Evolutionary conservation across 2,888 invertebrate species (phyloP), one percentile per base, ranked within the genome.

Genomic region (Diarsia brunnea): DNA sequence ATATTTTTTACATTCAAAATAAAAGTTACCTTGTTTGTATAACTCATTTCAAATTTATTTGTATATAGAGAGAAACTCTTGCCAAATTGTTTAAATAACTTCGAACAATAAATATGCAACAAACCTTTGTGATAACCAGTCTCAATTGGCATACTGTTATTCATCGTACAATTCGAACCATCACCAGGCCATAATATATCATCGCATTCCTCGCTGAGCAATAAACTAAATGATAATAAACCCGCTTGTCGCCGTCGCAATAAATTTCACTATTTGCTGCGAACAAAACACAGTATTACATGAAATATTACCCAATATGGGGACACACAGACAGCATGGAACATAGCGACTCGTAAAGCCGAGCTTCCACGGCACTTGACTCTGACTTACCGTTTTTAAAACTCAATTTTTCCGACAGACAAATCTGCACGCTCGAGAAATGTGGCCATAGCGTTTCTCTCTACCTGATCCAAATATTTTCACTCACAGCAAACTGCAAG

Each of bases 261-360:
- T 90, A 87, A 88, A 90, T 90, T 89, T 81, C 76, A 82, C 83
- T 86, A 89, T 89, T 87, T 89, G 87, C 81, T 78, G 78, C 84
- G 86, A 89, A 90, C 89, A 90, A 88, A 89, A 88, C 88, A 86
- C 79, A 79, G 81, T 82, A 84, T 72, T 82, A 87, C 90, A 89
- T 89, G 89, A 90, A 85, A 85, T 90, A 90, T 89, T 87, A 86
- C 85, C 87, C 89, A 89, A 90, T 89, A 89, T 87, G 77, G 76
- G 79, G 51, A 84, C 84, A 77, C 74, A 75, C 78, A 73, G 81
- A 79, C 83, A 79, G 81, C 78, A 81, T 82, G 83, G 81, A 64
- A 83, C 87, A 89, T 80, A 82, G 75, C 73, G 65, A 67, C 73
- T 76, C 73, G 70, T 85, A 81, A 85, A 76, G 49, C 61, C 73